phyloP scores from a whole-genome alignment of 2,888 invertebrate species.

The Diplazon laetatorius region DNA sequence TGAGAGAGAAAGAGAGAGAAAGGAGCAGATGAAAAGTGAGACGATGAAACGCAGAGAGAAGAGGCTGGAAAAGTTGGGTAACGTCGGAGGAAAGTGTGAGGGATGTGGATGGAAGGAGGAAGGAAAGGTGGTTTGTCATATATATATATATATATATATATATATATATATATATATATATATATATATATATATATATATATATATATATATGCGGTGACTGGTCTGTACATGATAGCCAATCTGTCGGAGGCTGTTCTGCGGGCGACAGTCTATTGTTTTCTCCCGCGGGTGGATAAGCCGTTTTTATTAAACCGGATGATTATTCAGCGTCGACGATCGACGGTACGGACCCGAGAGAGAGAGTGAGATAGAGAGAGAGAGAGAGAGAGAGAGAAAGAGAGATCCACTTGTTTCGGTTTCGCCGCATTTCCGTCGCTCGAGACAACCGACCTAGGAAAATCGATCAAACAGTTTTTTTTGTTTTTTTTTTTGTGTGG shows the following conservation, averaged over 20 bases:
- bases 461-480: slow-evolving; percentile 62
- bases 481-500: no score
- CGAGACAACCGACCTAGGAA: slow-evolving; percentile 6
- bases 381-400: no score
- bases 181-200: no score
- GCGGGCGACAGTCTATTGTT: slow-evolving; percentile 79
- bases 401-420: slow-evolving; percentile 24
- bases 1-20: no score
- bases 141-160: no score
- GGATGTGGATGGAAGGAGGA: slow-evolving; percentile 4
- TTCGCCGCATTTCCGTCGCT: not conserved
- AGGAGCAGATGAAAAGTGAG: not conserved
- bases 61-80: slow-evolving; percentile 8
- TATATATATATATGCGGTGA: slow-evolving; percentile 48
- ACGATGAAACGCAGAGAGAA: not conserved
- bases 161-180: no score
- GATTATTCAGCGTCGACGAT: slow-evolving; percentile 76
- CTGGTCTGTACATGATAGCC: slow-evolving; percentile 60
- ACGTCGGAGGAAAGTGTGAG: slow-evolving; percentile 7
- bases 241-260: slow-evolving; percentile 67
- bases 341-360: no score
- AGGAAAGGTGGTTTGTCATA: no score
- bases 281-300: slow-evolving; percentile 75
- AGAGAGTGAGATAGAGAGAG: no score
- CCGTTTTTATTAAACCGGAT: slow-evolving; percentile 79